phyloP scores from a whole-genome alignment of 2,797 vertebrate species.

The Poecilia velifera region DNA sequence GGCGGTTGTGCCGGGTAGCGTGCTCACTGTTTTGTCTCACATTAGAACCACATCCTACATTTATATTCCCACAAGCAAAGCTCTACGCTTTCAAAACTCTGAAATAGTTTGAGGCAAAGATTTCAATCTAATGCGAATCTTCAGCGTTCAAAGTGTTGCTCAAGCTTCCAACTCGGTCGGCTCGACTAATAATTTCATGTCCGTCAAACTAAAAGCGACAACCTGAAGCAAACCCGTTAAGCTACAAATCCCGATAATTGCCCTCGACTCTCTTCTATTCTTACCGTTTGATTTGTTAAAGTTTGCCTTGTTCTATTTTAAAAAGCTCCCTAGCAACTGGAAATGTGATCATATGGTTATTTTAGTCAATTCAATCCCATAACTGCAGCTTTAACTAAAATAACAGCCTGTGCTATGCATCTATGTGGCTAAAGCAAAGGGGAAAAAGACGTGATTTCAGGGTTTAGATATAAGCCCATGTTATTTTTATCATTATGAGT shows the following conservation, averaged over 20 bases:
- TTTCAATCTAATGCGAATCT: neutral
- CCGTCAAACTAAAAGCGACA: neutral
- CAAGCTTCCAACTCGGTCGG: neutral
- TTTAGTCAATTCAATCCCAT: neutral
- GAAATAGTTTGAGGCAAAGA: neutral
- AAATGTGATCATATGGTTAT: neutral
- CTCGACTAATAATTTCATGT: neutral
- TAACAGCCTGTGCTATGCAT: neutral
- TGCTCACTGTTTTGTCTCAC: neutral
- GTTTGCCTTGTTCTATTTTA: constrained; percentile 12
- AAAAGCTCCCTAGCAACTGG: constrained; percentile 4
- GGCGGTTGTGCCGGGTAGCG: neutral
- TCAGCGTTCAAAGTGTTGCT: neutral
- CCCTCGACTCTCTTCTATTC: neutral
- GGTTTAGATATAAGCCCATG: neutral
- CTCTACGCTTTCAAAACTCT: neutral
- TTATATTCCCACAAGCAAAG: neutral
- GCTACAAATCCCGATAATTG: neutral
- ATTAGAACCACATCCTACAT: neutral
- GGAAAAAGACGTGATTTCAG: neutral
- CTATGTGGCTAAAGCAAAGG: neutral
- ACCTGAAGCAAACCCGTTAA: neutral
- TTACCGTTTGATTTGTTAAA: neutral
- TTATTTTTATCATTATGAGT: neutral
- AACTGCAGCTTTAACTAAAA: neutral